These are phyloP conservation scores for Phataginus tricuspis DNA, from an alignment of 2,797 vertebrate genomes.

Conservation along the genomic window DNA sequence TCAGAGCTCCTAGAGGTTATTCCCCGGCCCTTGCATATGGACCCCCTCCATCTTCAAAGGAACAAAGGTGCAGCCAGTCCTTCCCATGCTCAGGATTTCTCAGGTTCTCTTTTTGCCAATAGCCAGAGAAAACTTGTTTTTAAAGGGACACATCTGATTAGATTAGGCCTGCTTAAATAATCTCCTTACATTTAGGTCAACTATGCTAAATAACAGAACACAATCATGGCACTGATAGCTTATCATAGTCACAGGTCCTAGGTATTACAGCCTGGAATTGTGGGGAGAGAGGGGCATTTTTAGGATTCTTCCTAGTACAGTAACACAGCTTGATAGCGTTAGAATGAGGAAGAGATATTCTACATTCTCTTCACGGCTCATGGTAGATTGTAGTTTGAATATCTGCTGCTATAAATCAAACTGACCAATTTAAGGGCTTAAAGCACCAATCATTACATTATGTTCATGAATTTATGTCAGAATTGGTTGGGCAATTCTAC, in stretches of 20 bases:
- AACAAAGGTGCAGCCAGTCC: accelerated
- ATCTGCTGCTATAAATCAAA: background rate
- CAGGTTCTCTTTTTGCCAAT: background rate
- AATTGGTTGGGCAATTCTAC: background rate
- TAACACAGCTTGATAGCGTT: background rate
- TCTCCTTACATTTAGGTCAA: background rate
- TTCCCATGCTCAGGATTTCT: background rate
- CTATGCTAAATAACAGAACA: background rate
- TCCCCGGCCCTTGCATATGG: background rate
- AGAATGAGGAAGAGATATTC: background rate
- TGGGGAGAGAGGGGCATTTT: background rate
- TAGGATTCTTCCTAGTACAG: background rate
- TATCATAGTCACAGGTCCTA: background rate
- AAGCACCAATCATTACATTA: background rate
- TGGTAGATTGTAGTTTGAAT: background rate
- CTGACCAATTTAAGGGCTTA: background rate
- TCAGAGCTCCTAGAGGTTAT: background rate
- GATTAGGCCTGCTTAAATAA: background rate
- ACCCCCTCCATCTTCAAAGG: background rate
- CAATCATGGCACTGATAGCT: background rate
- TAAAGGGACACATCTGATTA: background rate
- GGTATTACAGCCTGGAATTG: background rate
- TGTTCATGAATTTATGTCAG: background rate
- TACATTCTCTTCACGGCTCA: background rate
- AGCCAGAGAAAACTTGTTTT: background rate